Evolutionary conservation across 1,140 invertebrate genomes (phyloP).

Genomic region (Micrasema minimum): DNA sequence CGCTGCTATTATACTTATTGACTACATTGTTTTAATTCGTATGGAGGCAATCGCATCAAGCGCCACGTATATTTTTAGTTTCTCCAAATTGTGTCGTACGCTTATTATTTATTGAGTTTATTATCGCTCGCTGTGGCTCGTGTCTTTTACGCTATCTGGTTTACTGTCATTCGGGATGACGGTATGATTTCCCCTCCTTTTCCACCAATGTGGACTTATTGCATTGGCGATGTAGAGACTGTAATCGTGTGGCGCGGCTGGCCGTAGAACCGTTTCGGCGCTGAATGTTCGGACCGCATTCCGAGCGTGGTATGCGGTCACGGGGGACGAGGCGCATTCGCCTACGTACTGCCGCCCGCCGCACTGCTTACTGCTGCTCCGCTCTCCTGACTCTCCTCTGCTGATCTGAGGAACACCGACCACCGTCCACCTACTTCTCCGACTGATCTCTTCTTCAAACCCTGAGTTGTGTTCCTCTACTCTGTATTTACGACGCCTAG

Average conservation of each 20-base stretch:
- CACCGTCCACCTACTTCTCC: no score
- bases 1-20: neutral
- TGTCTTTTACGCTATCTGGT: conserved; percentile 19
- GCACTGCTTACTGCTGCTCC: no score
- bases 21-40: no score
- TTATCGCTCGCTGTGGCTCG: neutral
- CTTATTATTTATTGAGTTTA: conserved; percentile 19
- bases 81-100: conserved; percentile 19
- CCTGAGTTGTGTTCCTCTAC: no score
- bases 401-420: no score
- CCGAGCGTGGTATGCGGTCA: conserved; percentile 49
- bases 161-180: neutral
- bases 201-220: conserved; percentile 4
- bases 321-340: conserved; percentile 53
- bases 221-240: conserved; percentile 13
- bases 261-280: conserved; percentile 25
- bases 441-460: no score
- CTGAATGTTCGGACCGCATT: conserved; percentile 51
- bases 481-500: no score
- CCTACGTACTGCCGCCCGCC: conserved; percentile 41
- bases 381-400: no score
- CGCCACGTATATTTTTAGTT: conserved; percentile 12
- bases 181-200: neutral
- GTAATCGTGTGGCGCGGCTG: conserved; percentile 6
- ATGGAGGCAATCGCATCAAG: neutral